Base-by-base conservation (phyloP, 2,113 vertebrate species). In the Echinops telfairi region DNA sequence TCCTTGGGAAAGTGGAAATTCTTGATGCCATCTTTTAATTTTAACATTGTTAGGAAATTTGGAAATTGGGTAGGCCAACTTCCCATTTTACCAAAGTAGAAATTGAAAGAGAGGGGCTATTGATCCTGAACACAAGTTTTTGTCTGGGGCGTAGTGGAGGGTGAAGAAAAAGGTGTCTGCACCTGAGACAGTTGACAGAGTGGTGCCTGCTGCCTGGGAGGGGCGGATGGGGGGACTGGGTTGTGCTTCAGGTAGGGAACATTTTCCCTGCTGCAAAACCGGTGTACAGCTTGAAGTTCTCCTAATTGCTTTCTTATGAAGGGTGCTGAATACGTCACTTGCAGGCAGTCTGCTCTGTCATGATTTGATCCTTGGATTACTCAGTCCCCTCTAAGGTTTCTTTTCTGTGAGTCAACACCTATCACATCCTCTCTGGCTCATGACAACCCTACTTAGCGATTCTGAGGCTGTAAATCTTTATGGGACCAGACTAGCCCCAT, bases 281-380 rank as follows among this genome's bases (percentile, higher is more conserved):
- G 4, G 86, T 68, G 53, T 47, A 40, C 47, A 60, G 88, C 89
- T 80, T 89, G 70, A 77, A 91, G 82, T 80, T 86, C 40, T 82
- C 71, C 60, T 91, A 90, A 90, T 88, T 95, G 85, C 58, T 81
- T 0, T 93, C 83, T 86, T 60, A 91, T 80, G 70, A 91, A 89
- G 64, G 66, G 75, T 64, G 85, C 85, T 83, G 4, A 64, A 38
- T 83, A 94, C 90, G 77, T 82, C 85, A 64, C 77, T 38, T 88
- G 29, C 0, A 27, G 76, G 85, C 85, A 73, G 75, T 57, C 75
- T 76, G 14, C 85, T 3, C 0, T 76, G 62, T 91, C 94, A 53
- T 82, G 62, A 91, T 85, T 85, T 93, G 77, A 57, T 93, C 81
- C 93, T 94, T 58, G 31, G 19, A 64, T 57, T 79, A 40, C 19